Evolutionary conservation across 2,888 invertebrate genomes (phyloP).

Genomic region (Agrotis segetum): DNA sequence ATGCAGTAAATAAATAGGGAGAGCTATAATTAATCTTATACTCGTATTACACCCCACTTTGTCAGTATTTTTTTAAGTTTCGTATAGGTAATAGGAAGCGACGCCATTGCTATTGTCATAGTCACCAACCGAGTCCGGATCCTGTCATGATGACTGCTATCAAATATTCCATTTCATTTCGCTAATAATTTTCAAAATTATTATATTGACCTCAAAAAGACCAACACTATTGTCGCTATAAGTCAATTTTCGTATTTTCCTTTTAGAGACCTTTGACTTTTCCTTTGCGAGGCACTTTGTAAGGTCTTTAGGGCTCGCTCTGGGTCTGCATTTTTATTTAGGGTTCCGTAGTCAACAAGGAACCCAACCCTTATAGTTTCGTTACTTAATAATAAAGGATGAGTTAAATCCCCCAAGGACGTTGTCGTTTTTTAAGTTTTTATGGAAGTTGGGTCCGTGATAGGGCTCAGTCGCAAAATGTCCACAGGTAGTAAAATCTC

Average conservation of each 20-base stretch:
- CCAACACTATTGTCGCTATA: slow-evolving; percentile 25
- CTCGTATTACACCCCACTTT: not conserved
- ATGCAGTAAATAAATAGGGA: not conserved
- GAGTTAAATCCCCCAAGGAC: slow-evolving; percentile 27
- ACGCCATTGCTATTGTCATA: not conserved
- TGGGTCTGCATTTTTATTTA: slow-evolving; percentile 35
- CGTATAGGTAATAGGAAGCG: too few relatives aligned
- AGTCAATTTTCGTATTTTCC: slow-evolving; percentile 39
- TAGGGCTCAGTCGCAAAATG: too few relatives aligned
- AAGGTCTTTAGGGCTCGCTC: slow-evolving; percentile 9
- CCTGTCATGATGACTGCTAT: too few relatives aligned
- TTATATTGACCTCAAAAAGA: slow-evolving; percentile 5
- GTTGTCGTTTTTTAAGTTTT: slow-evolving; percentile 32
- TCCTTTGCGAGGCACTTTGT: slow-evolving; percentile 39
- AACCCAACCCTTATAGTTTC: too few relatives aligned
- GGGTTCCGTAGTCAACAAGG: too few relatives aligned
- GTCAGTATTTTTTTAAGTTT: not conserved
- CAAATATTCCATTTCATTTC: slow-evolving; percentile 2
- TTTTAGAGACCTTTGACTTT: slow-evolving; percentile 33
- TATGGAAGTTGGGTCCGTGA: not conserved
- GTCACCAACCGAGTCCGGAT: too few relatives aligned
- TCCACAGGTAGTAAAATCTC: too few relatives aligned
- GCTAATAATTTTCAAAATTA: slow-evolving; percentile 7
- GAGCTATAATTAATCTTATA: not conserved
- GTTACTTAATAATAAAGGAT: slow-evolving; percentile 9